Evolutionary conservation across 2,888 invertebrate species (phyloP), one percentile per base, ranked within the genome.

Genomic region (Tetragonisca angustula): DNA sequence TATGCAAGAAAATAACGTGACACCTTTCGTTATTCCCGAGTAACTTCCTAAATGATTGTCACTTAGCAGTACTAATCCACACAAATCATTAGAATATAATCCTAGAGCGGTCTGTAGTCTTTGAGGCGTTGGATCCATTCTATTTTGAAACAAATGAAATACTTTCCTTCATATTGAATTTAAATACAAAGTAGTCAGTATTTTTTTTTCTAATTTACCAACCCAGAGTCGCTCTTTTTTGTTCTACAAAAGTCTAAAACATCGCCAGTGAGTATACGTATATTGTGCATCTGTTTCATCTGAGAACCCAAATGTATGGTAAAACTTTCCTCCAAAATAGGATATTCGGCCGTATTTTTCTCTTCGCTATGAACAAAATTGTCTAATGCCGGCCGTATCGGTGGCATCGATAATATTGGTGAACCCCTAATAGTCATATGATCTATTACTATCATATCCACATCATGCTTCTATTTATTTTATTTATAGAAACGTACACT

Each of bases 291-390:
- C 93, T 99, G 99, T 94, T 99, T 99, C 94, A 99, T 96, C 95
- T 99, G 99, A 6, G 99, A 98, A 72, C 99, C 99, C 87, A 99
- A 96, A 95, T 99, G 99, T 92, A 99, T 99, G 32, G 99, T 99
- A 94, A 99, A 99, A 95, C 98, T 99, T 95, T 99, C 99, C 95
- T 99, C 99, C 92, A 98, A 92, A 59, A 94, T 93, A 3, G 94
- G 94, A 84, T 92, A 92, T 69, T 94, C 93, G 17, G 93, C 89
- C 24, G 90, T 90, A 36, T 83, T 91, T 78, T 92, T 94, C 21
- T 93, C 91, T 69, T 94, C 93, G 73, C 88, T 93, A 59, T 92
- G 91, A 21, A 90, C 85, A 24, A 91, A 90, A 81, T 90, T 93
- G 43, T 93, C 92, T 69, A 93, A 91, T 6, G 90, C 91, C 65